Conservation (phyloP, 2,797 vertebrate species). For the Crocidura indochinensis region DNA sequence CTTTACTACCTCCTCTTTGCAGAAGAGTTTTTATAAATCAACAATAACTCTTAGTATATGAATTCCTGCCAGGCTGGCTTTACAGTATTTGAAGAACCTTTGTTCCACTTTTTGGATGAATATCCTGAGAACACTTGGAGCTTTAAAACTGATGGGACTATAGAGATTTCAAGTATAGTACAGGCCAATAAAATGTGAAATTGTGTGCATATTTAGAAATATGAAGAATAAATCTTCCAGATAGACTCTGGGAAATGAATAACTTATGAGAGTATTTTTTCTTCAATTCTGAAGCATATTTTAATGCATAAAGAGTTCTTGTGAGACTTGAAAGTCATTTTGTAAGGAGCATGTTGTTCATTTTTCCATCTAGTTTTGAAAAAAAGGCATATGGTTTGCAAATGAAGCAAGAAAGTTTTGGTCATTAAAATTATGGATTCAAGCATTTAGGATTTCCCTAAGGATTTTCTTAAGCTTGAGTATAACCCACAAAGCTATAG, state of each 20-base stretch:
- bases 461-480: slow-evolving; percentile 2
- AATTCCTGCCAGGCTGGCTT: neutral
- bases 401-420: neutral
- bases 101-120: neutral
- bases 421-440: slow-evolving; percentile 4
- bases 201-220: neutral
- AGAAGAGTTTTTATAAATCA: slow-evolving; percentile 30
- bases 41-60: neutral
- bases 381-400: slow-evolving; percentile 21
- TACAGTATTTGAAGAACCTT: neutral
- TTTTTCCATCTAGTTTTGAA: slow-evolving; percentile 41
- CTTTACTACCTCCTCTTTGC: neutral
- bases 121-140: neutral
- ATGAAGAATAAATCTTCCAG: slow-evolving; percentile 43
- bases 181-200: neutral
- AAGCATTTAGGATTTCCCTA: neutral
- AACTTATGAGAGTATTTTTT: neutral
- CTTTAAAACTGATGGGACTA: neutral
- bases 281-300: slow-evolving; percentile 12
- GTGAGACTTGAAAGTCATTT: slow-evolving; percentile 25
- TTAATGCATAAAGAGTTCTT: slow-evolving; percentile 3
- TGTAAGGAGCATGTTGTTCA: neutral
- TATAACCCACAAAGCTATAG: neutral
- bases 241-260: neutral
- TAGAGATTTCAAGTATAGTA: neutral